Percentiles rank a stretch among this genome's conserved stretches.
Conservation (phyloP, 2,113 vertebrate species). For the Camelus dromedarius region DNA sequence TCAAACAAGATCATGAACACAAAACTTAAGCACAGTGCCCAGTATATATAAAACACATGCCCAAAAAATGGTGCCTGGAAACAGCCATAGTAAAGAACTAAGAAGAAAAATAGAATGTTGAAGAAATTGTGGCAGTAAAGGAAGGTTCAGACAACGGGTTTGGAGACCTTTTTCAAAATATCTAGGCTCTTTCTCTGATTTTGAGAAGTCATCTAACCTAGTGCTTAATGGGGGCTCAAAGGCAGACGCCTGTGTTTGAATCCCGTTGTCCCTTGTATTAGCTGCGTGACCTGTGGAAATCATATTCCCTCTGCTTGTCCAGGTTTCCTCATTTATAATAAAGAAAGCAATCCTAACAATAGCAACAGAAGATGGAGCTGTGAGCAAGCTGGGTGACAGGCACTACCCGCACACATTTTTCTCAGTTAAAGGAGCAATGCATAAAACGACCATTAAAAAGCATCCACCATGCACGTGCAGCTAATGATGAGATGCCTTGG, state of each 20-base stretch:
- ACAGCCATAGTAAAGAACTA: not conserved
- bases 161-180: not conserved
- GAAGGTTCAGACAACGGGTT: not conserved
- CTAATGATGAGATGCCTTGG: not conserved
- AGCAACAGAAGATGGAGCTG: not conserved
- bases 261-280: not conserved
- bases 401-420: not conserved
- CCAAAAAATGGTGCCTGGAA: not conserved
- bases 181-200: not conserved
- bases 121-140: not conserved
- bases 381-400: not conserved
- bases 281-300: not conserved
- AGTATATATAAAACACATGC: not conserved
- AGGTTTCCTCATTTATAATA: conserved; percentile 24
- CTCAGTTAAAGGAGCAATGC: not conserved
- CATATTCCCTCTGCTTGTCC: not conserved
- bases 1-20: not conserved
- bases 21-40: conserved; percentile 29
- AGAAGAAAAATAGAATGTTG: not conserved
- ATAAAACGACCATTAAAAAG: not conserved
- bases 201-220: not conserved
- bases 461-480: not conserved
- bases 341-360: not conserved
- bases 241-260: not conserved
- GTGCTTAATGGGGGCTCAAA: not conserved